These are phyloP conservation scores for Panurus biarmicus DNA, from an alignment of 2,113 vertebrate species.

Conservation along the genomic window DNA sequence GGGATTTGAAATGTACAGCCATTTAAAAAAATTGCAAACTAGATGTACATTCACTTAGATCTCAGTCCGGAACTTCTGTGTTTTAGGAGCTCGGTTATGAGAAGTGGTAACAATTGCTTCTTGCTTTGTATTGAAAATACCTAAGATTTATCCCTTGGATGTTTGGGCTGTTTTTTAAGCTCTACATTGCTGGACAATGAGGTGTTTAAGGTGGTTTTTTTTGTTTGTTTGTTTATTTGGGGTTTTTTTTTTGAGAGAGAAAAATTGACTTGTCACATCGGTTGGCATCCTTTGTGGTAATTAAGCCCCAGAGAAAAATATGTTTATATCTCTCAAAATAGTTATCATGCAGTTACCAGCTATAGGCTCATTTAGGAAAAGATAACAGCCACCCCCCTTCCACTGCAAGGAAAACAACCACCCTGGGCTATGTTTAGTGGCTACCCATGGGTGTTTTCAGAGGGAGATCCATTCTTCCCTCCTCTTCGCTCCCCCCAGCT, in stretches of 20 bases:
- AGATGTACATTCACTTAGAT: neutral
- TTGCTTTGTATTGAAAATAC: neutral
- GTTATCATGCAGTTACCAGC: neutral
- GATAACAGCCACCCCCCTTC: neutral
- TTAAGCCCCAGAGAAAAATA: constrained; percentile 37
- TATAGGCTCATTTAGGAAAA: neutral
- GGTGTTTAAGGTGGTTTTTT: neutral
- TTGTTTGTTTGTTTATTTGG: too few relatives aligned
- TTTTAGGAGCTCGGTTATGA: neutral
- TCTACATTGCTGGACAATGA: neutral
- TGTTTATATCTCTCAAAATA: constrained; percentile 1
- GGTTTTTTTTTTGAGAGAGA: neutral
- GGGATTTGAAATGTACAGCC: neutral
- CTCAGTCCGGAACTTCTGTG: neutral
- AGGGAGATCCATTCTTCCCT: neutral
- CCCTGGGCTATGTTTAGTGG: neutral
- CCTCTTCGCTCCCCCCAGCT: neutral
- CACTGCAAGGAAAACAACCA: neutral
- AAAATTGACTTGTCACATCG: neutral
- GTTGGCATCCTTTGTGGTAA: constrained; percentile 8
- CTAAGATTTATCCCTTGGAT: neutral
- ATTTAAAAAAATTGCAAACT: neutral
- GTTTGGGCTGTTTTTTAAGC: neutral
- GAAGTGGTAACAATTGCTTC: neutral
- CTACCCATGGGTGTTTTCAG: neutral